Conservation (phyloP, 2,888 invertebrate genomes). For the Archips xylosteana region DNA sequence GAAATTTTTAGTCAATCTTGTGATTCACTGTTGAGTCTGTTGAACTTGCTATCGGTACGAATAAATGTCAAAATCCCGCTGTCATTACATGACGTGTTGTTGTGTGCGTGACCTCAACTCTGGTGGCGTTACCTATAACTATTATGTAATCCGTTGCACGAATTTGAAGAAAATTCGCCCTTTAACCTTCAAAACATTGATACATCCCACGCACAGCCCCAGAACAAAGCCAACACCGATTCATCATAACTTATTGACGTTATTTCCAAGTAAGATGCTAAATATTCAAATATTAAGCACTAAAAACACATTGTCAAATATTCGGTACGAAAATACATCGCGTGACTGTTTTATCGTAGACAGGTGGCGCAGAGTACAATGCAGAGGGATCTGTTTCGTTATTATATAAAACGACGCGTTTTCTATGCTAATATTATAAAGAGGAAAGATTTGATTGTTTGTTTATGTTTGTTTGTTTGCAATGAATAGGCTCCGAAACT, state of each 20-base stretch:
- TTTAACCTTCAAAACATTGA: not conserved
- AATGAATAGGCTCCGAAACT: too few species aligned
- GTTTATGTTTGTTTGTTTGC: too few species aligned
- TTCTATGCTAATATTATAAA: too few species aligned
- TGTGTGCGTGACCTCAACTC: too few species aligned
- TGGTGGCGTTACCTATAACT: too few species aligned
- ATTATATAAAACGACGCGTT: slow-evolving; percentile 4
- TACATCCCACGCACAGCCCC: not conserved
- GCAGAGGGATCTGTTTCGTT: not conserved
- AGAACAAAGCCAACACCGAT: not conserved
- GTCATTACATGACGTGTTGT: too few species aligned
- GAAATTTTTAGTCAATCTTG: too few species aligned
- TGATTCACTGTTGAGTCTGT: too few species aligned
- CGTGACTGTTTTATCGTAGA: slow-evolving; percentile 32
- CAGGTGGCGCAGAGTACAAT: slow-evolving; percentile 16
- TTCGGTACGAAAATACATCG: slow-evolving; percentile 27
- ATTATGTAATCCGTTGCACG: too few species aligned
- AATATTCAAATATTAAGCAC: slow-evolving; percentile 18
- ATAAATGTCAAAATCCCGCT: too few species aligned
- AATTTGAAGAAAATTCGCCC: not conserved
- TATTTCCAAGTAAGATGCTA: not conserved
- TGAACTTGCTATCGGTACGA: too few species aligned
- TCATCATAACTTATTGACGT: slow-evolving; percentile 2
- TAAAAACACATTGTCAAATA: slow-evolving; percentile 36
- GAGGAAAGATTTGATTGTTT: too few species aligned